These are phyloP conservation scores for Notodonta dromedarius DNA, from an alignment of 2,888 invertebrate species.

Conservation along the genomic window DNA sequence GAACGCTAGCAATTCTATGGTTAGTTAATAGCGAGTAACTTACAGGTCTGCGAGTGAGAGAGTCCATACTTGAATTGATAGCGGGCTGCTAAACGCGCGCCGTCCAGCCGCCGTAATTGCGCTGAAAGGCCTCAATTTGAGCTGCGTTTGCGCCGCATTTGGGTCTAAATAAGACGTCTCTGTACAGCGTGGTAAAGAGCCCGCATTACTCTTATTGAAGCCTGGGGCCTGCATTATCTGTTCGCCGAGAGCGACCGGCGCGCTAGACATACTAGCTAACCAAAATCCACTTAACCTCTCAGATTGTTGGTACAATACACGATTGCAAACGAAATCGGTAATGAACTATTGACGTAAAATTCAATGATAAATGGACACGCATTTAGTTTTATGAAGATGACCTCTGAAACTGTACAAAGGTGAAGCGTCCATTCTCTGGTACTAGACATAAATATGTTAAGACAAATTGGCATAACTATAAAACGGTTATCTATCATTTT, in stretches of 20 bases:
- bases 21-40: conserved; percentile 53
- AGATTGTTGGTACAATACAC: conserved; percentile 14
- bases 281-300: conserved; percentile 34
- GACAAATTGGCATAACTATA: conserved; percentile 27
- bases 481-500: conserved; percentile 17
- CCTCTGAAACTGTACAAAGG: conserved; percentile 43
- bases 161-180: conserved; percentile 81
- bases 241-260: conserved; percentile 62
- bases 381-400: conserved; percentile 34
- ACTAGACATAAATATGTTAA: conserved; percentile 35
- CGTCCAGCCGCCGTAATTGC: conserved; percentile 69
- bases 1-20: conserved; percentile 24
- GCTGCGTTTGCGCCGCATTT: conserved; percentile 69
- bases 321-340: conserved; percentile 33
- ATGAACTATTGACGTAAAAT: conserved; percentile 43
- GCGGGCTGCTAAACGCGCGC: conserved; percentile 68
- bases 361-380: conserved; percentile 37
- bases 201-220: conserved; percentile 78
- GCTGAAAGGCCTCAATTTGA: conserved; percentile 80
- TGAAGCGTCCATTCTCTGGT: conserved; percentile 28
- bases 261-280: conserved; percentile 45
- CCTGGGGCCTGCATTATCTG: conserved; percentile 72
- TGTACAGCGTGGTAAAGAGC: conserved; percentile 75
- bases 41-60: conserved; percentile 48
- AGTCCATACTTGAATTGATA: conserved; percentile 66